Evolutionary conservation across 2,888 invertebrate species (phyloP).

Genomic region (Dromius quadrimaculatus): DNA sequence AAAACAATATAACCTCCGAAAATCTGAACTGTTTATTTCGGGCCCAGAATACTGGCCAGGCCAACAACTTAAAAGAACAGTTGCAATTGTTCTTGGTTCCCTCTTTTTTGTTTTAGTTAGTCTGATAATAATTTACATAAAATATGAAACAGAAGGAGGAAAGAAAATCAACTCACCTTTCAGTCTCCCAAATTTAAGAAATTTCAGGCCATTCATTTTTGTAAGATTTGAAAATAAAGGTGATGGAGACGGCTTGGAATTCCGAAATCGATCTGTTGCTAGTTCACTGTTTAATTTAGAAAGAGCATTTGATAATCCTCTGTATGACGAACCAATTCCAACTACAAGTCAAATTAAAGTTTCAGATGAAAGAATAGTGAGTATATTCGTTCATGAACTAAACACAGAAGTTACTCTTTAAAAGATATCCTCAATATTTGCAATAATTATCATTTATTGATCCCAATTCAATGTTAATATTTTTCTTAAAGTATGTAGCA

Average conservation of each 20-base stretch:
- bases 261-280: constrained; percentile 42
- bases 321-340: constrained; percentile 24
- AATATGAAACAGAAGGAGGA: constrained; percentile 18
- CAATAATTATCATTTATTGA: no score
- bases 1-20: constrained; percentile 2
- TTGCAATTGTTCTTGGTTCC: constrained; percentile 21
- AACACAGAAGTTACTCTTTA: no score
- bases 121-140: constrained; percentile 5
- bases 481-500: no score
- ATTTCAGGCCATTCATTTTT: constrained; percentile 46
- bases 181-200: constrained; percentile 29
- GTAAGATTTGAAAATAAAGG: constrained; percentile 51
- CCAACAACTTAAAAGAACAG: constrained; percentile 2
- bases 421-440: no score
- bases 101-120: constrained; percentile 12
- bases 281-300: constrained; percentile 47
- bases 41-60: constrained; percentile 38
- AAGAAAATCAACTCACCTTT: constrained; percentile 31
- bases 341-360: neutral
- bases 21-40: constrained; percentile 7
- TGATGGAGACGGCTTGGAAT: constrained; percentile 44
- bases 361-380: no score
- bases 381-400: no score
- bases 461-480: no score
- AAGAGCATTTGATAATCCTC: constrained; percentile 50